Base-by-base conservation (phyloP, 2,797 vertebrate species). In the Chrysolophus pictus region DNA sequence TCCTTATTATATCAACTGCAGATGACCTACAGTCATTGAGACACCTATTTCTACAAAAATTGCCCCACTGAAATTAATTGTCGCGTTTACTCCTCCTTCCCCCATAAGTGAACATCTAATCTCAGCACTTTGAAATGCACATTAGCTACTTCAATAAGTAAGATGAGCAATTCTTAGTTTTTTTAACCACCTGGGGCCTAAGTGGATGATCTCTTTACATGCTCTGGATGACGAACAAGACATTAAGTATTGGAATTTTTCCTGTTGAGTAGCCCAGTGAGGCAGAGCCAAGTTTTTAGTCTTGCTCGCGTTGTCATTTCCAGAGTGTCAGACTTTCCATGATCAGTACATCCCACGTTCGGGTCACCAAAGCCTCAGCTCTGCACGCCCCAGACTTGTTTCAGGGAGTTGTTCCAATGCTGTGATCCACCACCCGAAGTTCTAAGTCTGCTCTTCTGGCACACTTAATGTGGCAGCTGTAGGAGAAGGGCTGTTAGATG, bases 111-210 rank as follows among this genome's bases (percentile, higher is more conserved):
- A 91, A 78, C 58, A 64, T 21, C 18, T 14, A 70, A 56, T 56
- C 55, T 56, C 29, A 60, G 56, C 81, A 72, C 88, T 92, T 74
- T 14, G 86, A 91, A 92, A 88, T 3, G 16, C 83, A 55, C 76
- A 73, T 93, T 88, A 91, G 64, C 89, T 65, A 78, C 83, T 92
- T 88, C 67, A 87, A 41, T 31, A 95, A 94, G 75, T 75, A 94
- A 64, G 73, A 89, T 65, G 89, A 93, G 89, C 60, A 91, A 79
- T 81, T 88, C 69, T 69, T 93, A 71, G 64, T 90, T 91, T 94
- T 84, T 88, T 68, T 95, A 92, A 93, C 62, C 62, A 73, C 2
- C 10, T 33, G 37, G 70, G 33, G 80, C 23, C 5, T 87, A 92
- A 95, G 71, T 84, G 77, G 91, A 90, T 51, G 71, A 92, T 71